A percentile compares a stretch with the other conserved stretches of the same genome.
These are phyloP conservation scores for Lutraria lutraria DNA, from an alignment of 2,888 invertebrate species.

Conservation along the genomic window DNA sequence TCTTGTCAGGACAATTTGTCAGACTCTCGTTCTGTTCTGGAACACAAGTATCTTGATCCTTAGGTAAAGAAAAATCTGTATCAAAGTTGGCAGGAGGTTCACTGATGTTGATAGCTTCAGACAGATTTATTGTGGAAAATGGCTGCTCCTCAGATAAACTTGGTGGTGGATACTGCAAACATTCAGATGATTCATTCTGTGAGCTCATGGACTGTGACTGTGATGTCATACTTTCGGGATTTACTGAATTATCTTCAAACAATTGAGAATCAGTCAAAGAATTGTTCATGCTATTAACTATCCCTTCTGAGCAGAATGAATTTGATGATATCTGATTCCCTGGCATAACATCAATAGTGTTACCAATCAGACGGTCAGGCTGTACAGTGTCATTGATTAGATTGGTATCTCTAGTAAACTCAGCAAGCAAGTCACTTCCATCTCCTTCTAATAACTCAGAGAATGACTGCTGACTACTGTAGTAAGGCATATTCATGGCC, in stretches of 20 bases:
- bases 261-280: background rate
- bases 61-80: background rate
- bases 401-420: slow-evolving; percentile 11
- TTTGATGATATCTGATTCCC: background rate
- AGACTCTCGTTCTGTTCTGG: background rate
- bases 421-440: slow-evolving; percentile 32
- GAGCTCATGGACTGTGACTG: background rate
- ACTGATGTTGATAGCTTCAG: slow-evolving; percentile 47
- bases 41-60: background rate
- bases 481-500: slow-evolving; percentile 39
- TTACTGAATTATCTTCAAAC: background rate
- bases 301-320: background rate
- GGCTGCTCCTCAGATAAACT: background rate
- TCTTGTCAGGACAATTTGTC: background rate
- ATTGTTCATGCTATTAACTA: background rate
- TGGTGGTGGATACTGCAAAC: slow-evolving; percentile 18
- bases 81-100: slow-evolving; percentile 40
- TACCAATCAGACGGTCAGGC: slow-evolving; percentile 11
- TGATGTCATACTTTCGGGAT: background rate
- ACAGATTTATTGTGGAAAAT: slow-evolving; percentile 29
- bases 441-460: slow-evolving; percentile 43
- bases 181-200: background rate
- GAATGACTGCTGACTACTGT: slow-evolving; percentile 35
- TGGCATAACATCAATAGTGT: background rate
- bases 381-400: background rate